Conservation (phyloP, 2,888 invertebrate genomes). For the Aspidiotus rigidus region DNA sequence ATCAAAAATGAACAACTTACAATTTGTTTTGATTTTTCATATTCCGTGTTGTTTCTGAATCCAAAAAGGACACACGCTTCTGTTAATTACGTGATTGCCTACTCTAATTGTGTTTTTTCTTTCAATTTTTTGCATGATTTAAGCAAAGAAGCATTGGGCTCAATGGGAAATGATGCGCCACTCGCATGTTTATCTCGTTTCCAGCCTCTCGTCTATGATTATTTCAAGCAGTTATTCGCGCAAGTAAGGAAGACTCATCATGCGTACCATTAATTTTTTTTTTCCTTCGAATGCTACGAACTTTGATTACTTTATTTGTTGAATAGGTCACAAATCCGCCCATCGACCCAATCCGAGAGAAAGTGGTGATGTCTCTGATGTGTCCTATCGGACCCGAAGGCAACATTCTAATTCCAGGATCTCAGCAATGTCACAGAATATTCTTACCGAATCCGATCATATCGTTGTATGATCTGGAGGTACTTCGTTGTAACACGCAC, state of each 20-base stretch:
- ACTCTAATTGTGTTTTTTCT: no score
- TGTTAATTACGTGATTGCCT: no score
- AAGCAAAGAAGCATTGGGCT: conserved; percentile 96
- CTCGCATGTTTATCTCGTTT: conserved; percentile 92
- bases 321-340: conserved; percentile 88
- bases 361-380: conserved; percentile 95
- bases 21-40: no score
- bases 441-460: conserved; percentile 91
- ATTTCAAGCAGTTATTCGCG: conserved; percentile 98
- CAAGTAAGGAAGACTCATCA: conserved; percentile 52
- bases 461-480: conserved; percentile 79
- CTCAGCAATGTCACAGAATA: conserved; percentile 77
- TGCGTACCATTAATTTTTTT: no score
- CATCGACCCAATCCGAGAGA: conserved; percentile 97
- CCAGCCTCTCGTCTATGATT: conserved; percentile 90
- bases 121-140: conserved; percentile 37
- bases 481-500: conserved; percentile 71
- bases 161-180: conserved; percentile 99
- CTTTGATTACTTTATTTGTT: neutral
- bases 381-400: conserved; percentile 95
- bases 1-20: no score
- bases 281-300: neutral
- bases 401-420: conserved; percentile 83
- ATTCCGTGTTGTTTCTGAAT: no score
- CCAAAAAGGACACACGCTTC: no score